phyloP scores from a whole-genome alignment of 1,140 invertebrate genomes.

The Caligus rogercresseyi region DNA sequence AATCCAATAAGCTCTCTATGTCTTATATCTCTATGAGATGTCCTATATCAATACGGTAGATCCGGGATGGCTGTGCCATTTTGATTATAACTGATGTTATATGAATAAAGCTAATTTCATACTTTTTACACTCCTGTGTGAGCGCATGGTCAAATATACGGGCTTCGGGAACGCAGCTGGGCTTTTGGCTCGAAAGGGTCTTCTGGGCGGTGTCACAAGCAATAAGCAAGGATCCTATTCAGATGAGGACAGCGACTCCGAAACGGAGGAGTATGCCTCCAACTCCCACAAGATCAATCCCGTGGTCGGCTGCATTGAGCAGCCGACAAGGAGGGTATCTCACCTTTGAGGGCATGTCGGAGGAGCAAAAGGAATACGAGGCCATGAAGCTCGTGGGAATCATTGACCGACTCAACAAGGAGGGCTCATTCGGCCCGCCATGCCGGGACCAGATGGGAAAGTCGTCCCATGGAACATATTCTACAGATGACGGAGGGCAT shows the following conservation, averaged over 20 bases:
- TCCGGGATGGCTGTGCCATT: too few species aligned
- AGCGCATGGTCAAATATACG: slow-evolving; percentile 88
- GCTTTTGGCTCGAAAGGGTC: slow-evolving; percentile 72
- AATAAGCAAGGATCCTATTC: slow-evolving; percentile 43
- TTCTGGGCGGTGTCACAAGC: slow-evolving; percentile 45
- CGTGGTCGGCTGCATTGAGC: slow-evolving; percentile 59
- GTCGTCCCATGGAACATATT: slow-evolving; percentile 75
- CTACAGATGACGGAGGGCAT: slow-evolving; percentile 48
- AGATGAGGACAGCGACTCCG: slow-evolving; percentile 79
- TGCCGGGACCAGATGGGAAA: slow-evolving; percentile 70
- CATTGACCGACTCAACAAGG: slow-evolving; percentile 65
- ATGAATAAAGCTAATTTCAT: background rate
- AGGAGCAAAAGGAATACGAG: slow-evolving; percentile 95
- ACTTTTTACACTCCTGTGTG: slow-evolving; percentile 38
- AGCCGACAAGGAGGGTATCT: slow-evolving; percentile 47
- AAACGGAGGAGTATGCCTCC: slow-evolving; percentile 80
- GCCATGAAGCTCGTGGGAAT: slow-evolving; percentile 80
- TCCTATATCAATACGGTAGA: background rate
- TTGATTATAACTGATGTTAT: background rate
- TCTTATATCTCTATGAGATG: too few species aligned
- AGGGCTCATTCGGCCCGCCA: slow-evolving; percentile 71
- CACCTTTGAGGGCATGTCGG: slow-evolving; percentile 75
- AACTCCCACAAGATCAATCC: slow-evolving; percentile 43
- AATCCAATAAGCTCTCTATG: too few species aligned
- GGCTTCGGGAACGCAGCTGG: slow-evolving; percentile 98